Base-by-base conservation (phyloP, 2,888 invertebrate species). In the Brachyptera risi region DNA sequence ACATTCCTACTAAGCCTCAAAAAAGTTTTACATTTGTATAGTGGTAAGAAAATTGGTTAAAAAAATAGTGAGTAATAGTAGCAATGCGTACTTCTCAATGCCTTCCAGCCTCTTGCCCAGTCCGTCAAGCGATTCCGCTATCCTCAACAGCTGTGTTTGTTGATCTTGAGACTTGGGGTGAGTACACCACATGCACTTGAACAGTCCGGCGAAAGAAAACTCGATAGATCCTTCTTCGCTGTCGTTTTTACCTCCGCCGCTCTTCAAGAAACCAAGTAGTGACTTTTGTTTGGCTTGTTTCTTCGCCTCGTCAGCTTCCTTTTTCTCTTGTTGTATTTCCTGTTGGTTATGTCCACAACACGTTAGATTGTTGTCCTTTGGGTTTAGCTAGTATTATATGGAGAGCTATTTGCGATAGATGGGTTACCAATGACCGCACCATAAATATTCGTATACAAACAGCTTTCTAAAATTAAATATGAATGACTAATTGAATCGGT, bases 121-220 rank as follows among this genome's bases (percentile, higher is more conserved):
- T 37, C 73, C 71, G 13, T 73, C 70, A 38, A 83, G 66, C 1
- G 77, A 73, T 7, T 75, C 71, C 7, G 73, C 70, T 38, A 80
- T 76, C 9, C 71, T 68, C 19, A 73, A 67, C 15, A 83, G 70
- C 51, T 78, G 76, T 17, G 71, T 68, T 11, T 77, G 73, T 62
- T 79, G 77, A 27, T 78, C 73, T 5, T 73, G 71, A 0, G 75
- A 69, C 65, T 76, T 75, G 5, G 75, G 74, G 62, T 77, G 75
- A 0, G 79, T 78, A 67, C 81, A 83, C 15, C 78, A 75, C 70
- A 80, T 74, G 62, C 80, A 77, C 63, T 78, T 80, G 69, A 83
- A 82, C 1, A 84, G 69, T 31, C 80, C 79, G 9, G 78, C 78
- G 42, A 80, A 70, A 0, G 79, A 79, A 65, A 80, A 77, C 65